Conservation (phyloP, 2,113 vertebrate species). For the Neotoma lepida region DNA sequence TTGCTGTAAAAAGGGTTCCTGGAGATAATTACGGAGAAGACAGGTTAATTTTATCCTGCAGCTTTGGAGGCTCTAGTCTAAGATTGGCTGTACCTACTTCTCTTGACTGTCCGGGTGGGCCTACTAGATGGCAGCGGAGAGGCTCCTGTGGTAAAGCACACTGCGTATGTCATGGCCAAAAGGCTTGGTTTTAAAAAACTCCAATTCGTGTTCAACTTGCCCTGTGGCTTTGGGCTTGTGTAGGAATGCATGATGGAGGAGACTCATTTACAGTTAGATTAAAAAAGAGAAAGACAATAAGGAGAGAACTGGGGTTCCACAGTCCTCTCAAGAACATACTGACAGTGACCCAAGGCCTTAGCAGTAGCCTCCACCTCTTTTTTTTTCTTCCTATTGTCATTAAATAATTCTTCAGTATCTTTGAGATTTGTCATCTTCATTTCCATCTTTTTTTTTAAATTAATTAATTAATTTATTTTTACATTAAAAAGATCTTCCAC, state of each 20-base stretch:
- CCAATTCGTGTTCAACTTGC: not conserved
- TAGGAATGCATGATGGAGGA: not conserved
- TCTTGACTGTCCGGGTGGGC: not conserved
- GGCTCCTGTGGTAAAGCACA: no score
- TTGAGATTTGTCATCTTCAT: no score
- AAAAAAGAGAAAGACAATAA: not conserved
- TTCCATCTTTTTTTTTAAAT: no score
- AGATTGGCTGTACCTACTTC: not conserved
- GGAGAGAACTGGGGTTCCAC: not conserved
- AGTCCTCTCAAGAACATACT: no score
- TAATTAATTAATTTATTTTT: no score
- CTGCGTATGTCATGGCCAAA: not conserved
- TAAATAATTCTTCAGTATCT: no score
- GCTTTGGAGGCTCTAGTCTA: not conserved
- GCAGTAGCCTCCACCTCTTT: not conserved
- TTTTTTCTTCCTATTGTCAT: no score
- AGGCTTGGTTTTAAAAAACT: not conserved
- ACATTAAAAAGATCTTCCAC: no score
- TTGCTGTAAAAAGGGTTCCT: not conserved
- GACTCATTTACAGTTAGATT: not conserved
- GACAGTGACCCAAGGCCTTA: not conserved
- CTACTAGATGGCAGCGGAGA: not conserved
- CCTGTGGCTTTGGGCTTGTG: not conserved
- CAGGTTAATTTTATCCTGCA: not conserved
- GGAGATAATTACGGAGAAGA: not conserved